These are phyloP conservation scores for Amblyjoppa proteus DNA, from an alignment of 2,888 invertebrate species.

Conservation along the genomic window DNA sequence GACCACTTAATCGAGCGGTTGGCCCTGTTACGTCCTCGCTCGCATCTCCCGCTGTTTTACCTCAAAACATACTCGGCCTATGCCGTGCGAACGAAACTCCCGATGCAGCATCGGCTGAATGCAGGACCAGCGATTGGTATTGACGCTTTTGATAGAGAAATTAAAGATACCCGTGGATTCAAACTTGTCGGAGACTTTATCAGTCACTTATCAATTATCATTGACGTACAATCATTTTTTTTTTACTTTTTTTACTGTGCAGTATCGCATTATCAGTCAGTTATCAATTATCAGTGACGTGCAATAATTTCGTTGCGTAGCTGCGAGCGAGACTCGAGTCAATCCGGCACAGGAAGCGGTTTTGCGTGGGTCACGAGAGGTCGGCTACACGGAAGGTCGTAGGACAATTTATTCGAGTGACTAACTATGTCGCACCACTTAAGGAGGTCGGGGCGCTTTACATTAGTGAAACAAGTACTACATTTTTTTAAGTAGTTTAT, in stretches of 20 bases:
- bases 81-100: too few species aligned
- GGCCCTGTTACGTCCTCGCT: background rate
- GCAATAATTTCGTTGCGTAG: background rate
- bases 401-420: constrained; percentile 37
- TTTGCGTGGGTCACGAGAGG: constrained; percentile 23
- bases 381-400: constrained; percentile 30
- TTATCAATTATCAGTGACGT: background rate
- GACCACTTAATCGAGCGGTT: constrained; percentile 28
- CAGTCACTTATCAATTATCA: background rate
- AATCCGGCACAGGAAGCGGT: background rate
- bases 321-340: background rate
- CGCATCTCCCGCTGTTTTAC: background rate
- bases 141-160: too few species aligned
- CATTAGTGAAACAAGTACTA: too few species aligned
- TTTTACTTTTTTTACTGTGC: too few species aligned
- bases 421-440: constrained; percentile 42
- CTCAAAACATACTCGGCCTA: background rate
- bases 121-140: too few species aligned
- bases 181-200: too few species aligned
- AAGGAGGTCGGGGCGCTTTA: too few species aligned
- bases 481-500: too few species aligned
- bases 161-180: too few species aligned
- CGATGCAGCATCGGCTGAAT: too few species aligned
- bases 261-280: too few species aligned
- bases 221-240: background rate